phyloP scores from a whole-genome alignment of 1,140 invertebrate species.

The Orius insidiosus region DNA sequence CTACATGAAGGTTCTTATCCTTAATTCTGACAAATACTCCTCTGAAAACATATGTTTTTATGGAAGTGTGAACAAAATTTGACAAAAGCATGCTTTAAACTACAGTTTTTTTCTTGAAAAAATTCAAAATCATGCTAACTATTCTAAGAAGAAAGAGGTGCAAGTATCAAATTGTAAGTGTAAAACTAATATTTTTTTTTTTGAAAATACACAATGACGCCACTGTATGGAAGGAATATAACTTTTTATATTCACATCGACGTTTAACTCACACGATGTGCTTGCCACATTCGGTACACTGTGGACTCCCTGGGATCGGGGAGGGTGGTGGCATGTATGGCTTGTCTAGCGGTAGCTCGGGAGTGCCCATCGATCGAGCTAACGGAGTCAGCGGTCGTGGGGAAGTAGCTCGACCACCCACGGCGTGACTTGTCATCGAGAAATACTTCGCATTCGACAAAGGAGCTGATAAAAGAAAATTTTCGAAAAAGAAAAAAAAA shows the following conservation, averaged over 20 bases:
- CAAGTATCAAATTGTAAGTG: no score
- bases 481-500: slow-evolving; percentile 2
- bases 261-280: slow-evolving; percentile 49
- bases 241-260: background rate
- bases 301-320: slow-evolving; percentile 32
- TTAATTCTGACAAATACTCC: slow-evolving; percentile 92
- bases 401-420: slow-evolving; percentile 34
- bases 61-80: slow-evolving; percentile 4
- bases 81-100: background rate
- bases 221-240: background rate
- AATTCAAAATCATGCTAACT: background rate
- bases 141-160: no score
- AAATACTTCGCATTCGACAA: slow-evolving; percentile 38
- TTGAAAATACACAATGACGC: no score
- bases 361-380: slow-evolving; percentile 23
- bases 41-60: slow-evolving; percentile 34
- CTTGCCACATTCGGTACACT: slow-evolving; percentile 53
- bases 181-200: background rate
- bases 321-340: slow-evolving; percentile 23
- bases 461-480: slow-evolving; percentile 15
- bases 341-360: slow-evolving; percentile 25
- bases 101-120: background rate
- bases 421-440: slow-evolving; percentile 37
- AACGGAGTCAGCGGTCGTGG: slow-evolving; percentile 29
- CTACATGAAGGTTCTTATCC: slow-evolving; percentile 88